These are phyloP conservation scores for Leucoptera coffeella DNA, from an alignment of 2,888 invertebrate species.

Conservation along the genomic window DNA sequence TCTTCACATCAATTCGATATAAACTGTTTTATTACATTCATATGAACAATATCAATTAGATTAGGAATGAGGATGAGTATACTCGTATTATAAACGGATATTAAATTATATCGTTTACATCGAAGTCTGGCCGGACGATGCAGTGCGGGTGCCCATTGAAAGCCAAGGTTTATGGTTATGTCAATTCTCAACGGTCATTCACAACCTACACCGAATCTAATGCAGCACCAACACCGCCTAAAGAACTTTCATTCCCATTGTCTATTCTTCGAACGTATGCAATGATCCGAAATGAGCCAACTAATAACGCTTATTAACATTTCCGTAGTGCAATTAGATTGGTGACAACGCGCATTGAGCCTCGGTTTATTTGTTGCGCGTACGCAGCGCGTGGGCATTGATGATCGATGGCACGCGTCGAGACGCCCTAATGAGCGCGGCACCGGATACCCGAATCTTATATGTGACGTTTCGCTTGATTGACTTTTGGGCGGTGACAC, in stretches of 20 bases:
- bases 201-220: slow-evolving; percentile 5
- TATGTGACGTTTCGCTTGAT: too few relatives aligned
- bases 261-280: too few relatives aligned
- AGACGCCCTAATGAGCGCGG: slow-evolving; percentile 20
- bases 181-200: slow-evolving; percentile 10
- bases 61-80: too few relatives aligned
- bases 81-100: slow-evolving; percentile 46
- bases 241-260: too few relatives aligned
- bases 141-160: slow-evolving; percentile 36
- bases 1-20: too few relatives aligned
- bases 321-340: slow-evolving; percentile 9
- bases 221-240: too few relatives aligned
- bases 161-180: slow-evolving; percentile 9
- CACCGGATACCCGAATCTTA: slow-evolving; percentile 15
- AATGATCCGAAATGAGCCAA: too few relatives aligned
- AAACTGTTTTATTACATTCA: too few relatives aligned
- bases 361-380: background rate
- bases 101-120: slow-evolving; percentile 48
- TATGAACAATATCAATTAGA: too few relatives aligned
- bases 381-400: slow-evolving; percentile 26
- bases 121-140: slow-evolving; percentile 24
- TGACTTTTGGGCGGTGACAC: too few relatives aligned
- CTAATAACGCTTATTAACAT: slow-evolving; percentile 14
- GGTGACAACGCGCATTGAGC: background rate
- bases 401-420: slow-evolving; percentile 8